Percentiles rank a stretch among this genome's conserved stretches.
Conservation (phyloP, 2,113 vertebrate genomes). For the Pterocles burchelli region DNA sequence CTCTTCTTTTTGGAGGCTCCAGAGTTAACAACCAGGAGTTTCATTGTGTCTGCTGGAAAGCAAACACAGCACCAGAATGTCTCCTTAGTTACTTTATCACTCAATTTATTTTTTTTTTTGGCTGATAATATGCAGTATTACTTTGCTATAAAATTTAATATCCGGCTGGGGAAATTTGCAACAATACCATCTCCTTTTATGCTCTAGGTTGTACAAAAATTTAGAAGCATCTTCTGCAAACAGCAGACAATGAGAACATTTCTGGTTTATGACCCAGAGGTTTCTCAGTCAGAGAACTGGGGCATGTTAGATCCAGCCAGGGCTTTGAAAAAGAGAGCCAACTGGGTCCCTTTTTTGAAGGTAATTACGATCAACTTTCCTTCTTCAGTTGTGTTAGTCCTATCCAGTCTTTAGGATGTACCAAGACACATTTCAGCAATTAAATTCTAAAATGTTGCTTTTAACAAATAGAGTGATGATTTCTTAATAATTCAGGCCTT, state of each 20-base stretch:
- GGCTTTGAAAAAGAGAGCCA: conserved; percentile 76
- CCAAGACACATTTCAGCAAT: neutral
- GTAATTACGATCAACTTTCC: neutral
- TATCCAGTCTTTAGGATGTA: neutral
- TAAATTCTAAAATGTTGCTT: neutral
- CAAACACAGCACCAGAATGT: neutral
- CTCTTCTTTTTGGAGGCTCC: neutral
- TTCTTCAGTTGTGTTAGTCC: neutral
- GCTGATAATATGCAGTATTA: neutral
- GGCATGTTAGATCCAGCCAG: conserved; percentile 33
- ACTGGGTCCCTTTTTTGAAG: conserved; percentile 78
- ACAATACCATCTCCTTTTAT: neutral
- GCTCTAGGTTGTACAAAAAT: conserved; percentile 72
- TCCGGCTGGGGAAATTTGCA: neutral
- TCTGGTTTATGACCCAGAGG: conserved; percentile 63
- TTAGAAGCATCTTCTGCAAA: conserved; percentile 72
- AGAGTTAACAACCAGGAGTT: neutral
- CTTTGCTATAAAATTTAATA: neutral
- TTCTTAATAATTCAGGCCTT: neutral
- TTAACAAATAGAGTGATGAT: neutral
- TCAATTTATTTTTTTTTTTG: neutral
- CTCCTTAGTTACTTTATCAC: neutral
- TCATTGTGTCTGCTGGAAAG: neutral
- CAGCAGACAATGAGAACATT: conserved; percentile 77
- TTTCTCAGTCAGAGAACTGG: conserved; percentile 46